Percentiles rank a stretch among this genome's conserved stretches.
Conservation (phyloP, 2,888 invertebrate genomes). For the Odontocolon sp. region DNA sequence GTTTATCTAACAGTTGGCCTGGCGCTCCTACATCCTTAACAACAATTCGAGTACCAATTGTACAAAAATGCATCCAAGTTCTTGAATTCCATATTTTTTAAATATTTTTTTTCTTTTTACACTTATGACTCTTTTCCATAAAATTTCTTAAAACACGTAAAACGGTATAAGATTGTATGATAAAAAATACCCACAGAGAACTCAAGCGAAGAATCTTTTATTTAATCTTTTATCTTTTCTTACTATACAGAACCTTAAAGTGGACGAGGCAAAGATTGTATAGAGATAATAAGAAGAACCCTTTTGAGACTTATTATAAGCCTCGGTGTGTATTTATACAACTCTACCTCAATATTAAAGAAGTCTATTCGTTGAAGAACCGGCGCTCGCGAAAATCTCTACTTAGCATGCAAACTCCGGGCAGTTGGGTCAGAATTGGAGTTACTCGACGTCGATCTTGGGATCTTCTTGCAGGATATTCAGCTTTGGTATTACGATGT, state of each 20-base stretch:
- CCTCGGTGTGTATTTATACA: slow-evolving; percentile 42
- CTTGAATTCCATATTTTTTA: neutral
- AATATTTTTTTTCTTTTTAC: neutral
- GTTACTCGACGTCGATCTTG: neutral
- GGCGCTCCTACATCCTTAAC: no score
- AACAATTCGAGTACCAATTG: no score
- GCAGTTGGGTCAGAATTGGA: slow-evolving; percentile 10
- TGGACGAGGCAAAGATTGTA: slow-evolving; percentile 28
- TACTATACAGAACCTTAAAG: neutral
- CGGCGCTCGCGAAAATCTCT: slow-evolving; percentile 26
- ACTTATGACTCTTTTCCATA: neutral
- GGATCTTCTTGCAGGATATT: neutral
- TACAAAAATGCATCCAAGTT: neutral
- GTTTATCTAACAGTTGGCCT: no score
- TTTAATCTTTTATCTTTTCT: no score
- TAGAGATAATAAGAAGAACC: slow-evolving; percentile 44
- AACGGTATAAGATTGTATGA: neutral
- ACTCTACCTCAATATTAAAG: slow-evolving; percentile 50
- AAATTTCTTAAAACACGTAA: no score
- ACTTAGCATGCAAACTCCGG: slow-evolving; percentile 37
- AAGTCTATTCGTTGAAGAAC: slow-evolving; percentile 20
- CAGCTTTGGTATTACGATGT: slow-evolving; percentile 30
- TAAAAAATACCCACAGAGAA: neutral
- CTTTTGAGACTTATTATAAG: slow-evolving; percentile 56
- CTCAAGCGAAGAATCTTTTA: neutral